Percentiles rank a stretch among this genome's conserved stretches.
phyloP scores from a whole-genome alignment of 1,140 invertebrate species.

The Oryctes rhinoceros region DNA sequence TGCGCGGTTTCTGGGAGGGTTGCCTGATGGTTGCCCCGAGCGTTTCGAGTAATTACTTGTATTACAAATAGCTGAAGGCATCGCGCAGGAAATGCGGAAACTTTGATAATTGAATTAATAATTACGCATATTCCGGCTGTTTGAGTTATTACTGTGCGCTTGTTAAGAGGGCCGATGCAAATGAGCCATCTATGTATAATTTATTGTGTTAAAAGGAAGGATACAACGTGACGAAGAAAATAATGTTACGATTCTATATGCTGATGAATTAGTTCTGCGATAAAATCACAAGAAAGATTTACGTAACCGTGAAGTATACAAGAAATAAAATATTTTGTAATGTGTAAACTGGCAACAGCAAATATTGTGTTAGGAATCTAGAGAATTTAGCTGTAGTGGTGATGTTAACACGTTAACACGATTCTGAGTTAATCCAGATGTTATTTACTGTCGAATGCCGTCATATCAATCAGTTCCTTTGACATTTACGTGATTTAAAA shows the following conservation, averaged over 20 bases:
- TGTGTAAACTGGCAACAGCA: too few relatives aligned
- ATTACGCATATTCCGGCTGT: slow-evolving; percentile 14
- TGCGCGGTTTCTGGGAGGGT: neutral
- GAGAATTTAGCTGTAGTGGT: too few relatives aligned
- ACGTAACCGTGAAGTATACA: too few relatives aligned
- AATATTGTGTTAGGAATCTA: too few relatives aligned
- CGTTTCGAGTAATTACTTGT: neutral
- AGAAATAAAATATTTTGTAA: too few relatives aligned
- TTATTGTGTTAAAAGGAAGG: neutral
- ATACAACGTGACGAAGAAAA: neutral
- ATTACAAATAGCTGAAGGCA: slow-evolving; percentile 18
- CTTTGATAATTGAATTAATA: slow-evolving; percentile 20
- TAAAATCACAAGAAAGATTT: too few relatives aligned
- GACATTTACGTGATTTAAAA: too few relatives aligned
- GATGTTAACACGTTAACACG: too few relatives aligned
- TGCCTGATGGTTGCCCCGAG: neutral
- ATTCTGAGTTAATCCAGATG: too few relatives aligned
- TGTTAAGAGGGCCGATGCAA: neutral
- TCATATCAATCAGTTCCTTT: too few relatives aligned
- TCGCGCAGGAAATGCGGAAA: neutral
- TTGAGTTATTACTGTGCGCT: slow-evolving; percentile 8
- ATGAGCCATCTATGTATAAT: slow-evolving; percentile 6
- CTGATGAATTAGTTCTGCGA: too few relatives aligned
- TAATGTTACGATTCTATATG: neutral
- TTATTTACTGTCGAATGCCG: too few relatives aligned